Base-by-base conservation (phyloP, 2,888 invertebrate genomes). In the Neoascia interrupta region DNA sequence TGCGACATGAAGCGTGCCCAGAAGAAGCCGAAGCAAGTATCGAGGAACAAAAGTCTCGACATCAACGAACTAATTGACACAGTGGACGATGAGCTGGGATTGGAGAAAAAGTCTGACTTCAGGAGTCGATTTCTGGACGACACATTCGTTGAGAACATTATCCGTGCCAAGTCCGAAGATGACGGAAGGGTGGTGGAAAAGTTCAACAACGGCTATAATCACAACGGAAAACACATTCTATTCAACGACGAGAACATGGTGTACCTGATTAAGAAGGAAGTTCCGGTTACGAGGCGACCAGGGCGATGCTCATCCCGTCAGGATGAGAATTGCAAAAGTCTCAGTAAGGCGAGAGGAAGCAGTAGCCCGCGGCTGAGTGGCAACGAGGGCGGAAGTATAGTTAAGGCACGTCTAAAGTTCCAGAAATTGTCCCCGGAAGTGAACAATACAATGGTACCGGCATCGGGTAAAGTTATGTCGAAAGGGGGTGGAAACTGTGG, bases 171-270 rank as follows among this genome's bases (percentile, higher is more conserved):
- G 51, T 61, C 66, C 11, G 81, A 82, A 15, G 81, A 81, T 6
- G 81, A 83, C 45, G 83, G 73, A 0, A 58, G 69, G 3, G 76
- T 66, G 8, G 45, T 2, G 0, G 69, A 69, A 36, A 45, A 47
- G 54, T 34, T 58, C 43, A 5, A 61, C 70, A n/a, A 64, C 63
- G 15, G 66, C 63, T 56, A 51, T 41, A 66, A 60, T 19, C 61
- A 66, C 2, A 74, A 31, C 41, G 76, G 81, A 6, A 86, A 86
- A 47, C 88, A 88, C 64, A 88, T 88, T 56, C 82, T 88, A 4
- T 88, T 88, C 81, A 88, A 88, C 39, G 87, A 88, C 23, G 88
- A 88, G 63, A 88, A 88, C 26, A 85, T 85, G 0, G 87, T 88
- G n/a, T 88, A 88, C 74, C 82, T 88, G 28, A 88, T 88, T n/a